Conservation (phyloP, 53 echinoderm and acorn worm species). For the Echinometra lucunter region DNA sequence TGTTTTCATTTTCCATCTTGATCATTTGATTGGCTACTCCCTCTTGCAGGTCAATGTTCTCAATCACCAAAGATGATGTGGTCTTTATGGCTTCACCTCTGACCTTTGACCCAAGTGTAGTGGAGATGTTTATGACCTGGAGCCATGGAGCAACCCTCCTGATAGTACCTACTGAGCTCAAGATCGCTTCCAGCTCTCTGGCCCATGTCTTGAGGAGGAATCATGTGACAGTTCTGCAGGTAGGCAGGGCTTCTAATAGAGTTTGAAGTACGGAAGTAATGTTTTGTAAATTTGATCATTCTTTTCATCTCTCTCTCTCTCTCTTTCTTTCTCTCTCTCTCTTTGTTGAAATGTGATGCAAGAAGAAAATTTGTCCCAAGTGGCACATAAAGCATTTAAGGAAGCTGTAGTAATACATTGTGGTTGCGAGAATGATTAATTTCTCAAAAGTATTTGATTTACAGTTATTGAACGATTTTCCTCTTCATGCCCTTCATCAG, state of each 20-base stretch:
- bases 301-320: too few species aligned
- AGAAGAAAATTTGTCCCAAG: too few species aligned
- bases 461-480: too few species aligned
- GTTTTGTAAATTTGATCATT: too few species aligned
- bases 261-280: too few species aligned
- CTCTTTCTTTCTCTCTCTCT: too few species aligned
- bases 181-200: conserved; percentile 78
- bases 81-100: conserved; percentile 93
- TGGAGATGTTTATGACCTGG: conserved; percentile 91
- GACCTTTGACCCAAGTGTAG: conserved; percentile 97
- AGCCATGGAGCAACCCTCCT: conserved; percentile 84
- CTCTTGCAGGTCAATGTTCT: conserved; percentile 74
- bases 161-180: conserved; percentile 80
- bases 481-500: too few species aligned
- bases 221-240: conserved; percentile 88
- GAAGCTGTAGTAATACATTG: too few species aligned
- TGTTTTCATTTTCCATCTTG: background rate
- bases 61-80: conserved; percentile 76
- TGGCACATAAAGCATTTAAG: too few species aligned
- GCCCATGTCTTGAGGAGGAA: conserved; percentile 72
- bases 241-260: background rate
- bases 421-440: too few species aligned
- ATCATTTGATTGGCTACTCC: background rate
- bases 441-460: too few species aligned
- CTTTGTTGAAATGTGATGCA: too few species aligned